Evolutionary conservation across 1,140 invertebrate genomes (phyloP), one percentile per base, ranked within the genome.

Genomic region (Brachionus plicatilis): DNA sequence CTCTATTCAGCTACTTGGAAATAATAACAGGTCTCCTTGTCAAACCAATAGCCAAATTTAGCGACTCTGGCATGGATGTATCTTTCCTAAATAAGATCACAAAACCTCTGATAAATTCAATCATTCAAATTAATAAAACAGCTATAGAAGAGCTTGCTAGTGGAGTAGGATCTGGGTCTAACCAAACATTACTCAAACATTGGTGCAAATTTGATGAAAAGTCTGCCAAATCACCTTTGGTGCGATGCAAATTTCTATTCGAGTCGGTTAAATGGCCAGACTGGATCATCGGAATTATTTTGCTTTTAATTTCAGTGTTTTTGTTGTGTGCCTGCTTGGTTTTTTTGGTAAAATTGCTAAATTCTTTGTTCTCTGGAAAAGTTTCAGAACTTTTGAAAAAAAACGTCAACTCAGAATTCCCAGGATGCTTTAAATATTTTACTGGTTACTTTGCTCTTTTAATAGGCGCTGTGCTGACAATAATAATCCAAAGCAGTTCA

Each of bases 401-500:
- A 37, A 88, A 91, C n/a, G 86, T 93, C 66, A 92, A 92, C 85
- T 88, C 91, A 6, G 88, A 93, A 53, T 90, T 91, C 50, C 91
- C 89, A 0, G 88, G 90, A 86, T 85, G 88, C 85, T 86, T 90
- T 85, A 86, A 86, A 85, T 86, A 87, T 47, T 85, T 92, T 84
- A 88, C 92, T 70, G 92, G 91, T 1, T 93, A 93, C 86, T 56
- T 92, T 12, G 92, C 92, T 11, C 91, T 93, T 85, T 41, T 92
- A 1, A 85, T 92, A 3, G 92, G 92, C 17, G 89, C 90, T 14
- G 86, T 90, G 0, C 87, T 93, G 60, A 93, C 93, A 8, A 90
- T 93, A 43, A 86, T 93, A 41, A 90, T 93, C 0, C 92, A 93
- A 88, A 92, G 91, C 50, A 91, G 90, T 84, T 92, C 92, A 17